Conservation (phyloP, 2,888 invertebrate genomes). For the Drosophila kanekoi region DNA sequence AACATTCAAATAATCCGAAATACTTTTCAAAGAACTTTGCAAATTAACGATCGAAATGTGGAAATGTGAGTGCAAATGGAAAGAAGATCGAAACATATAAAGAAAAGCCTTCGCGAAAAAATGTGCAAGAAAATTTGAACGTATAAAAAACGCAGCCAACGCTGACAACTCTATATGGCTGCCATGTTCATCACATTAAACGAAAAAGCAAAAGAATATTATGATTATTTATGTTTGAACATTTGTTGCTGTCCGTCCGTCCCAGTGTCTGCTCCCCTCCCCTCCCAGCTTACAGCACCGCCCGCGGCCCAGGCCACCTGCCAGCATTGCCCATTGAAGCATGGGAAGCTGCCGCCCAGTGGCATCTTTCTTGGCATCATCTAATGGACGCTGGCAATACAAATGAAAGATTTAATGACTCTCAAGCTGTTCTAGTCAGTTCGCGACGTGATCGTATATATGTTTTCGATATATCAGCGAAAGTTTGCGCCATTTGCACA, state of each 20-base stretch:
- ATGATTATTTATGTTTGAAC: slow-evolving; percentile 77
- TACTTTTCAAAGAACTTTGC: slow-evolving; percentile 56
- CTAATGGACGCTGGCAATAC: slow-evolving; percentile 76
- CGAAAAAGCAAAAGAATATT: slow-evolving; percentile 26
- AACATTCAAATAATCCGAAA: slow-evolving; percentile 59
- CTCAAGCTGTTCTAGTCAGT: slow-evolving; percentile 56
- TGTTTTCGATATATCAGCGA: slow-evolving; percentile 65
- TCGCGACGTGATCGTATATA: slow-evolving; percentile 36
- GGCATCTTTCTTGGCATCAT: slow-evolving; percentile 65
- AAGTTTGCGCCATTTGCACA: slow-evolving; percentile 59
- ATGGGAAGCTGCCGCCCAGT: slow-evolving; percentile 48
- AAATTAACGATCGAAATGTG: slow-evolving; percentile 69
- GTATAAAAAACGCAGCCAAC: slow-evolving; percentile 63
- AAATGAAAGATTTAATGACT: slow-evolving; percentile 80
- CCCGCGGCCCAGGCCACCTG: slow-evolving; percentile 47
- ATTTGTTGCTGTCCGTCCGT: slow-evolving; percentile 78
- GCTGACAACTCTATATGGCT: slow-evolving; percentile 61
- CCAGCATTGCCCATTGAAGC: slow-evolving; percentile 70
- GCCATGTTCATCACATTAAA: slow-evolving; percentile 26
- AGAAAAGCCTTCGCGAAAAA: slow-evolving; percentile 17
- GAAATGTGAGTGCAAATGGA: slow-evolving; percentile 55
- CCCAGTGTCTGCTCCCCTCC: slow-evolving; percentile 7
- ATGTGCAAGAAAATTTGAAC: slow-evolving; percentile 36
- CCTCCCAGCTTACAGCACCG: not conserved
- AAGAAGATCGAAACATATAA: not conserved